Evolutionary conservation across 2,888 invertebrate species (phyloP), one percentile per base, ranked within the genome.

Genomic region (Thereva unica): DNA sequence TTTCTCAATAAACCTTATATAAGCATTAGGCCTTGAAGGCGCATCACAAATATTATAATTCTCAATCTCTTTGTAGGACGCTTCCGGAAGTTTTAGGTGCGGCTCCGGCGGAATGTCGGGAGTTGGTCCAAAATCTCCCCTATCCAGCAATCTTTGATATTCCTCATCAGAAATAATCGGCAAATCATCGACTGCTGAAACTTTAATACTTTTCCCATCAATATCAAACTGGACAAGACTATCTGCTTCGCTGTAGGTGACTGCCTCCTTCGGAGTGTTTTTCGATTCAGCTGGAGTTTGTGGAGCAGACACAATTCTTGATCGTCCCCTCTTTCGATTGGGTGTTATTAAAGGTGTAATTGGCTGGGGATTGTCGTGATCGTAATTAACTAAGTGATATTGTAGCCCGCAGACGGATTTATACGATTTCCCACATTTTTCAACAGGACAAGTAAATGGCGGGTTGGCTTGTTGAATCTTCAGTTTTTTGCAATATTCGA

Each of bases 1-100:
- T 76, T 95, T 93, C 78, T 97, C 97, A 76, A 97, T 95, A 77
- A 95, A 97, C 68, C 95, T 85, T 65, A 95, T 96, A 76, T 95
- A 95, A 0, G 94, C 92, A 79, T 92, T 90, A 0, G 95, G 92
- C 54, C 93, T 84, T 0, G 90, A 83, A 54, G 94, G 92, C 0
- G 93, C 93, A 81, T 93, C 92, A 74, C 88, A 86, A 59, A 93
- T 90, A 74, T 88, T 85, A 79, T 93, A 94, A 77, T 90, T 89
- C 6, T 89, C 87, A 56, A 94, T 84, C 66, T 92, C 84, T 71
- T 85, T 84, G 76, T 85, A 90, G 68, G 83, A 82, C 1, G 91
- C 89, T 77, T 89, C 89, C 1, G 91, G 91, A 67, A 91, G 82
- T 75, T 86, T 85, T 10, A 83, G 76, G 65, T 78, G 73, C 1